Conservation (phyloP, 1,140 invertebrate genomes). For the Meloidogyne chitwoodi region DNA sequence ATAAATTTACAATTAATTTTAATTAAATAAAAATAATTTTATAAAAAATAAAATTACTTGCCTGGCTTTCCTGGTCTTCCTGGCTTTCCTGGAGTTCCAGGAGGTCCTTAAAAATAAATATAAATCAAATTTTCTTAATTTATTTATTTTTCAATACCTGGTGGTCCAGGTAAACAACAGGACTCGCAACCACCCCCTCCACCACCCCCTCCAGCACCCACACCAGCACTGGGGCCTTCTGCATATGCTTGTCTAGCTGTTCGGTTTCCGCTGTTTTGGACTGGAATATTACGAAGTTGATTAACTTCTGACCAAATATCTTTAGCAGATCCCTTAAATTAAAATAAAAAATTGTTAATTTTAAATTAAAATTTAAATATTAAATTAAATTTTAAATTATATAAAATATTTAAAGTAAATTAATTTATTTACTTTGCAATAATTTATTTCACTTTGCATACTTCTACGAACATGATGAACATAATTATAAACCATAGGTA, state of each 20-base stretch:
- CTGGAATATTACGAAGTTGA: slow-evolving; percentile 37
- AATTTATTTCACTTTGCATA: slow-evolving; percentile 51
- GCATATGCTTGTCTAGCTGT: slow-evolving; percentile 54
- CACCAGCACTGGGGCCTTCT: slow-evolving; percentile 33
- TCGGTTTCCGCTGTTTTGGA: slow-evolving; percentile 31
- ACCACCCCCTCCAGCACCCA: slow-evolving; percentile 8
- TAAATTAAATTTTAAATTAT: background rate
- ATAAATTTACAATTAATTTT: background rate
- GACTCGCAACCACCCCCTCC: slow-evolving; percentile 47
- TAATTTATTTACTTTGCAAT: slow-evolving; percentile 41
- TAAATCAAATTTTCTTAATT: background rate
- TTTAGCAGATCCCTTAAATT: slow-evolving; percentile 49
- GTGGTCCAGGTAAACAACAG: slow-evolving; percentile 51
- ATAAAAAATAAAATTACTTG: background rate
- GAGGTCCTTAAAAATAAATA: background rate
- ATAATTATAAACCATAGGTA: slow-evolving; percentile 58
- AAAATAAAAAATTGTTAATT: background rate
- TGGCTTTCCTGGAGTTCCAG: slow-evolving; percentile 37
- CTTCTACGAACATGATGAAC: slow-evolving; percentile 52
- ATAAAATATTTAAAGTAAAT: background rate
- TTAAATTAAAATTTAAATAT: background rate
- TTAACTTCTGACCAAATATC: slow-evolving; percentile 57
- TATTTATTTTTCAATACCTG: slow-evolving; percentile 13
- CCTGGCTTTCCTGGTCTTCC: slow-evolving; percentile 34
- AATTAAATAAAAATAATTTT: background rate